Evolutionary conservation across 2,797 vertebrate genomes (phyloP).

Genomic region (Tauraco hartlaubi): DNA sequence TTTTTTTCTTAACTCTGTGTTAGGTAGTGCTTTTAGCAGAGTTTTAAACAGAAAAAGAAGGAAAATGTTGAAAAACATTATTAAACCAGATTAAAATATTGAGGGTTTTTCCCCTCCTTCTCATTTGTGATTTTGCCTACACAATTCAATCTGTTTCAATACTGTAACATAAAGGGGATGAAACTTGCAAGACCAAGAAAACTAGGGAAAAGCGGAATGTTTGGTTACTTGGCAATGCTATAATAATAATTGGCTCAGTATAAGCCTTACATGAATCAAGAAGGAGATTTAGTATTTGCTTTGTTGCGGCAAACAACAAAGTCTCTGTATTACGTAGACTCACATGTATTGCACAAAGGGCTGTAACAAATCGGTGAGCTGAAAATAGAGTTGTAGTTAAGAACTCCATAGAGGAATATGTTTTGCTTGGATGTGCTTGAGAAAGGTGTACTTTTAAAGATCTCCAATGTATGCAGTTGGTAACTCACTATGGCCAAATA

Average conservation of each 20-base stretch:
- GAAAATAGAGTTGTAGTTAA: not conserved
- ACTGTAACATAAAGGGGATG: not conserved
- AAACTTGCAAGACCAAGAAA: not conserved
- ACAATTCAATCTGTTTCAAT: not conserved
- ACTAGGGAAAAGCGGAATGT: not conserved
- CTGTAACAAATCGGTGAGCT: not conserved
- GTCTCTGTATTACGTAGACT: not conserved
- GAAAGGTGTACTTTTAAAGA: not conserved
- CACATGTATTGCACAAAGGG: not conserved
- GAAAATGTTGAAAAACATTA: slow-evolving; percentile 2
- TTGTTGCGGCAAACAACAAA: not conserved
- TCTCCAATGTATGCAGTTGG: not conserved
- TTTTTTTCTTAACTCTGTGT: not conserved
- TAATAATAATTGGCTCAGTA: not conserved
- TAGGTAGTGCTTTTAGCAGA: slow-evolving; percentile 22
- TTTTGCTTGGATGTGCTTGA: not conserved
- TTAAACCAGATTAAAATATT: not conserved
- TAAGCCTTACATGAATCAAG: not conserved
- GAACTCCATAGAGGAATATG: not conserved
- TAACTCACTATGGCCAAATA: not conserved
- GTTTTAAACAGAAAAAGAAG: not conserved
- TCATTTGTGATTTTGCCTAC: not conserved
- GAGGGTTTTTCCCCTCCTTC: not conserved
- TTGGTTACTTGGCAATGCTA: not conserved
- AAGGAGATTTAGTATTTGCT: not conserved